These are phyloP conservation scores for Gasterosteus nipponicus DNA, from an alignment of 2,113 vertebrate species.

Conservation along the genomic window DNA sequence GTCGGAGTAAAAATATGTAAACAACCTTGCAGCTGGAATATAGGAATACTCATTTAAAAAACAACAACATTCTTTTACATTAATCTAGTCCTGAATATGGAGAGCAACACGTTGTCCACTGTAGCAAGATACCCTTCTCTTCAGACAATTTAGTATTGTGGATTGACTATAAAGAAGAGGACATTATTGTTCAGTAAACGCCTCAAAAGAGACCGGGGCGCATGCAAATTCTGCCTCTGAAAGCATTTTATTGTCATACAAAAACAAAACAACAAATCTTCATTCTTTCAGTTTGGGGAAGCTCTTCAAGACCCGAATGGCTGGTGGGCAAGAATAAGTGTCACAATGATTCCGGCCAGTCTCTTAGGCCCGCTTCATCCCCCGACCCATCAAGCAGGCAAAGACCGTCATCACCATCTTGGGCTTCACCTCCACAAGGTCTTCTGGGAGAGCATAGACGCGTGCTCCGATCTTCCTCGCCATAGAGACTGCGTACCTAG, in stretches of 20 bases:
- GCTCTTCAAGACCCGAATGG: constrained; percentile 81
- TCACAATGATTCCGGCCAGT: constrained; percentile 42
- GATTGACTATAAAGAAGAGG: constrained; percentile 52
- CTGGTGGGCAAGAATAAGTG: constrained; percentile 64
- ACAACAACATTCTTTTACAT: constrained; percentile 58
- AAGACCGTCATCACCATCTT: constrained; percentile 99
- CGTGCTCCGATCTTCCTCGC: constrained; percentile 94
- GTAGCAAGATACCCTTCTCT: constrained; percentile 41
- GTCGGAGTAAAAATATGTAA: constrained; percentile 72
- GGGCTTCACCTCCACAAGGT: constrained; percentile 95
- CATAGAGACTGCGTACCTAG: constrained; percentile 95
- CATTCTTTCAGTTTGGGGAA: constrained; percentile 77
- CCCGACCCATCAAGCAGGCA: constrained; percentile 97
- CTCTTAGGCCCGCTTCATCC: constrained; percentile 90
- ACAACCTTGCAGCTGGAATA: constrained; percentile 71
- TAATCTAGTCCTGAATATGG: constrained; percentile 46
- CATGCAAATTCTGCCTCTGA: constrained; percentile 48
- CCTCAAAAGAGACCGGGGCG: constrained; percentile 35
- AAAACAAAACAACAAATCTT: constrained; percentile 27
- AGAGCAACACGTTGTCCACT: constrained; percentile 43
- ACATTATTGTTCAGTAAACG: constrained; percentile 55
- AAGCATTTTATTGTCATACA: constrained; percentile 29
- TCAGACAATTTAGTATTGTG: constrained; percentile 25
- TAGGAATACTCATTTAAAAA: constrained; percentile 49
- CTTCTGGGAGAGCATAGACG: constrained; percentile 95